Conservation (phyloP, 2,113 vertebrate genomes). For the Aviceda subcristata region DNA sequence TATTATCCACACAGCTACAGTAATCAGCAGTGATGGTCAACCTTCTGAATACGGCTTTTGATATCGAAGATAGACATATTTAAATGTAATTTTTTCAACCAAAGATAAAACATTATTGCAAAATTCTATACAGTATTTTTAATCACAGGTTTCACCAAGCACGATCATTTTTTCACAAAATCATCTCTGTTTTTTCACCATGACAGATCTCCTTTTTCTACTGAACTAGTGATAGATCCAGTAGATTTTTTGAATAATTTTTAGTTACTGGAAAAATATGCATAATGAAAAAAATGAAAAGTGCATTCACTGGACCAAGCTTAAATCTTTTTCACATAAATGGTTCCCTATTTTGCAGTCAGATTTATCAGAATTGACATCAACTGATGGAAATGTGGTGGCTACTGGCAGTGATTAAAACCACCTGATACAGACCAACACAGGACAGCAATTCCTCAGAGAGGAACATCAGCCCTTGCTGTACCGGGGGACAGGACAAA, state of each 20-base stretch:
- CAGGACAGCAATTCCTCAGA: not conserved
- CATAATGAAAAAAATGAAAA: not conserved
- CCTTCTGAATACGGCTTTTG: not conserved
- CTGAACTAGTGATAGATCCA: not conserved
- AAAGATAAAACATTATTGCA: not conserved
- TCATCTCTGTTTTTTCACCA: not conserved
- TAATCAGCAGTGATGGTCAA: not conserved
- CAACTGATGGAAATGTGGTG: not conserved
- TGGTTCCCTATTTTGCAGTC: not conserved
- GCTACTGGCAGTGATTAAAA: not conserved
- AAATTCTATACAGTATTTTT: not conserved
- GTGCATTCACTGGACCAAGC: not conserved
- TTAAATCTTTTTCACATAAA: not conserved
- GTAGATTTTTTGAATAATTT: not conserved
- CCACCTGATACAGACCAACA: not conserved
- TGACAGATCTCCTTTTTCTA: not conserved
- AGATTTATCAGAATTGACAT: not conserved
- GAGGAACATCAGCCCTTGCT: not conserved
- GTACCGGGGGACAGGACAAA: not conserved
- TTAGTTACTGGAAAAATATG: not conserved
- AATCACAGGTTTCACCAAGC: not conserved
- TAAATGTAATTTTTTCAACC: not conserved
- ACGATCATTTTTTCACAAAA: not conserved
- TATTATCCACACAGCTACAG: not conserved
- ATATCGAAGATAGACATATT: not conserved